A percentile compares a stretch with the other conserved stretches of the same genome.
Evolutionary conservation across 37 sponge, comb jelly and placozoan species (phyloP).

Genomic region (Ianthella basta): DNA sequence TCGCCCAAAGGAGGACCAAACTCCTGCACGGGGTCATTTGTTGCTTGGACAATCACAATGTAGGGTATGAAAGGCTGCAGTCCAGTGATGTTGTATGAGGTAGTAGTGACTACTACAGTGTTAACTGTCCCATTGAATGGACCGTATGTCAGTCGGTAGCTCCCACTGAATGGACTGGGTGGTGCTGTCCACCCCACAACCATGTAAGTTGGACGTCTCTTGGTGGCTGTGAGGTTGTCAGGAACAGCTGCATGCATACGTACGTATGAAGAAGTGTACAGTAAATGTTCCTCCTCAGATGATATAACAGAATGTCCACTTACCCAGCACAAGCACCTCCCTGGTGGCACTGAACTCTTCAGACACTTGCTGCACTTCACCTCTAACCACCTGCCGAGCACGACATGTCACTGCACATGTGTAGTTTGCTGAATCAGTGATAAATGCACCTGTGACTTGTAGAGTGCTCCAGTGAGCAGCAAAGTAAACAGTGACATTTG

Average conservation of each 20-base stretch:
- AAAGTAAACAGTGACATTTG: too few species aligned
- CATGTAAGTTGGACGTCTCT: not conserved
- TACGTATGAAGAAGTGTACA: too few species aligned
- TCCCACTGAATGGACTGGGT: conserved; percentile 14
- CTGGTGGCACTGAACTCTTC: too few species aligned
- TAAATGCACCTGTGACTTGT: too few species aligned
- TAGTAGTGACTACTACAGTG: not conserved
- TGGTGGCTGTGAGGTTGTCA: not conserved
- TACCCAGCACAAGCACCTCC: too few species aligned
- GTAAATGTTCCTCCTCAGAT: too few species aligned
- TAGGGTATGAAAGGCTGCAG: not conserved
- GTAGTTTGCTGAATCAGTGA: too few species aligned
- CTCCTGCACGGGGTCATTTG: not conserved
- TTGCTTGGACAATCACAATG: not conserved
- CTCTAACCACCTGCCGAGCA: too few species aligned
- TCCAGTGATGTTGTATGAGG: conserved; percentile 10
- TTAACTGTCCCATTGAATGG: not conserved
- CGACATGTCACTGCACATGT: too few species aligned
- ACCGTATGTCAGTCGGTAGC: not conserved
- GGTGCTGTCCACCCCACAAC: not conserved
- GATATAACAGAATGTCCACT: too few species aligned
- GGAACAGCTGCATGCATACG: conserved; percentile 25
- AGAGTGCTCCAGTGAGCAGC: too few species aligned
- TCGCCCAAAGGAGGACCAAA: not conserved
- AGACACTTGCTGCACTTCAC: too few species aligned